Conservation (phyloP, 2,797 vertebrate genomes). For the Tokudaia tokunoshimensis region DNA sequence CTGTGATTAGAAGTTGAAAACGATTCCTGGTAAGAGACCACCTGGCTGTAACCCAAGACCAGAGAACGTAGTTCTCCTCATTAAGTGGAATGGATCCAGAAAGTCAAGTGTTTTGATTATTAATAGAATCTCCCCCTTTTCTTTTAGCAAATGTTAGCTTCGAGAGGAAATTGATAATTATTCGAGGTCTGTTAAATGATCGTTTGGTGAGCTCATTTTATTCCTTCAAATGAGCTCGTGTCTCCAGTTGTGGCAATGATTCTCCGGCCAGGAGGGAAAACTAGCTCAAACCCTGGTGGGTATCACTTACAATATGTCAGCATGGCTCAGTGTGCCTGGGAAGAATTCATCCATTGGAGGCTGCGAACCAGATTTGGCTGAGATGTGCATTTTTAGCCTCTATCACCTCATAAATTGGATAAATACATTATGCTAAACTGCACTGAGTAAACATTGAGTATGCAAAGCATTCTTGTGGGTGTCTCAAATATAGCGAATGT, state of each 20-base stretch:
- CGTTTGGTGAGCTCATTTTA: slow-evolving; percentile 69
- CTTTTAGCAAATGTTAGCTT: slow-evolving; percentile 77
- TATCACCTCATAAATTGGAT: slow-evolving; percentile 54
- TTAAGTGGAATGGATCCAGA: slow-evolving; percentile 73
- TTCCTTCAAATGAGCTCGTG: slow-evolving; percentile 75
- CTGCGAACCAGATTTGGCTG: slow-evolving; percentile 57
- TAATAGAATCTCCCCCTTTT: slow-evolving; percentile 72
- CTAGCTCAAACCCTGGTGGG: slow-evolving; percentile 65
- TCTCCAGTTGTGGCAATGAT: slow-evolving; percentile 67
- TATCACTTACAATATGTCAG: slow-evolving; percentile 42
- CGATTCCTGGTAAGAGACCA: slow-evolving; percentile 67
- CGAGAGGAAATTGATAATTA: slow-evolving; percentile 80
- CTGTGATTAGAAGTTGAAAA: slow-evolving; percentile 80
- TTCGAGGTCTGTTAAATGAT: slow-evolving; percentile 71
- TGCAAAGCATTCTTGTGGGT: background rate
- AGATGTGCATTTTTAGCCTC: slow-evolving; percentile 5
- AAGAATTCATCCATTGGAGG: slow-evolving; percentile 60
- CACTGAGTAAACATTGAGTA: background rate
- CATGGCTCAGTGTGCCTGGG: slow-evolving; percentile 1
- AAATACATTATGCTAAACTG: slow-evolving; percentile 36
- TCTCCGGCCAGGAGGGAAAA: slow-evolving; percentile 64
- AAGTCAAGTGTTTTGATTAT: slow-evolving; percentile 76
- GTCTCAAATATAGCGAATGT: slow-evolving; percentile 12
- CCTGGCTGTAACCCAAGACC: slow-evolving; percentile 65
- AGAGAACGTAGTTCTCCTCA: slow-evolving; percentile 57